Conservation (phyloP, 2,888 invertebrate genomes). For the Charanyca ferruginea region DNA sequence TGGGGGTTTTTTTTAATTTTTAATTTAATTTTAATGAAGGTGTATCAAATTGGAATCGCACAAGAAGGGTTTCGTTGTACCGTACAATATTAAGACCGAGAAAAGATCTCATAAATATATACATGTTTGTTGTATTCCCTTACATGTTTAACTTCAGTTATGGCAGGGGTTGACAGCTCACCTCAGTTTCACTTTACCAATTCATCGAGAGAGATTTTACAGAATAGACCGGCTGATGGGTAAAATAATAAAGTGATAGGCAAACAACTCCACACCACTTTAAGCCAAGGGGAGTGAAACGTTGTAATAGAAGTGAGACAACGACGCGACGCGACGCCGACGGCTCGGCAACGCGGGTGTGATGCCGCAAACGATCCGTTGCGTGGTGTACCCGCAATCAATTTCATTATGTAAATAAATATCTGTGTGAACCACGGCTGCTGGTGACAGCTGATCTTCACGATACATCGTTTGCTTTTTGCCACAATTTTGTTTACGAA, state of each 20-base stretch:
- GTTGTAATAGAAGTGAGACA: constrained; percentile 38
- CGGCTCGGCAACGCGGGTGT: constrained; percentile 42
- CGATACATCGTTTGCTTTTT: constrained; percentile 52
- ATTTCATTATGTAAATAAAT: constrained; percentile 84
- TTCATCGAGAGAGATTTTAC: not conserved
- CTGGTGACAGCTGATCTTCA: constrained; percentile 67
- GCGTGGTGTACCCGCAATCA: constrained; percentile 72
- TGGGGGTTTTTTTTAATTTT: no score
- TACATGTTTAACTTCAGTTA: no score
- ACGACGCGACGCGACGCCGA: no score
- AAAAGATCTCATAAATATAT: no score
- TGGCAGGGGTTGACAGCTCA: not conserved
- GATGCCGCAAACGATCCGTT: constrained; percentile 54
- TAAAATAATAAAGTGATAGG: constrained; percentile 69
- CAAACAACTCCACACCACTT: constrained; percentile 65
- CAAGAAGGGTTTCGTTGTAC: no score
- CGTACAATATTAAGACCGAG: no score
- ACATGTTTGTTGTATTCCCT: no score
- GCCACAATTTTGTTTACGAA: constrained; percentile 34
- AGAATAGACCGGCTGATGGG: constrained; percentile 25
- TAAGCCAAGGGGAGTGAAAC: constrained; percentile 49
- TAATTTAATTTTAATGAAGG: no score
- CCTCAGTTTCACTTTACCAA: not conserved
- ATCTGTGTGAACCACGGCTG: constrained; percentile 79
- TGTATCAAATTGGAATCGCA: no score